Percentiles rank a stretch among this genome's conserved stretches.
phyloP scores from a whole-genome alignment of 2,113 vertebrate species.

The Collichthys lucidus region DNA sequence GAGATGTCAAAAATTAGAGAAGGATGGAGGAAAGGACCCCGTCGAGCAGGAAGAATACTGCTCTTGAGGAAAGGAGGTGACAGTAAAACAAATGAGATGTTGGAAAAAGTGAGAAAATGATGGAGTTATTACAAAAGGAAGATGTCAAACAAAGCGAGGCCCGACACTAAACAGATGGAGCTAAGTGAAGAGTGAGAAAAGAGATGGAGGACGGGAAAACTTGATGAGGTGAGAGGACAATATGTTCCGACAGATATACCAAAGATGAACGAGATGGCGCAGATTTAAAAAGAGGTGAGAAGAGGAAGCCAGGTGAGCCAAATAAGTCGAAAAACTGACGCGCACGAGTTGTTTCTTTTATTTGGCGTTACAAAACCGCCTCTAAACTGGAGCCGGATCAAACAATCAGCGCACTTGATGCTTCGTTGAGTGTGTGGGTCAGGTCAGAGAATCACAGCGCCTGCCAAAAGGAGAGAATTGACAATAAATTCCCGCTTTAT shows the following conservation, averaged over 20 bases:
- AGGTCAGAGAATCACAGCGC: no score
- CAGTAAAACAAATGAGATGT: conserved; percentile 11
- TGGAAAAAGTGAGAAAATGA: not conserved
- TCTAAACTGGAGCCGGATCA: not conserved
- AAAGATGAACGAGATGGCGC: conserved; percentile 28
- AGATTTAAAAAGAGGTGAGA: conserved; percentile 28
- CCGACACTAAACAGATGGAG: conserved; percentile 57
- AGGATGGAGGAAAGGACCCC: not conserved
- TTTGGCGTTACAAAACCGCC: not conserved
- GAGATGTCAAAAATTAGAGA: conserved; percentile 21
- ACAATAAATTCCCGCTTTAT: not conserved
- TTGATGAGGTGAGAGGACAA: conserved; percentile 23
- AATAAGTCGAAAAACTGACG: not conserved
- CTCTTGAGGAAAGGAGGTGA: not conserved
- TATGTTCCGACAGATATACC: not conserved
- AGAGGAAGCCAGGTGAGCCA: conserved; percentile 5
- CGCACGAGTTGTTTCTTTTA: not conserved
- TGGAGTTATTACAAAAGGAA: conserved; percentile 27
- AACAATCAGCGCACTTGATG: not conserved
- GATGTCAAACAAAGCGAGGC: conserved; percentile 57
- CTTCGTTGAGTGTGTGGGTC: not conserved
- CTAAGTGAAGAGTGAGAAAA: conserved; percentile 4
- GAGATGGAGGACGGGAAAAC: conserved; percentile 2
- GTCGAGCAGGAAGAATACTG: conserved; percentile 15
- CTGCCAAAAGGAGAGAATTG: no score